Base-by-base conservation (phyloP, 1,140 invertebrate genomes). In the Hestina assimilis region DNA sequence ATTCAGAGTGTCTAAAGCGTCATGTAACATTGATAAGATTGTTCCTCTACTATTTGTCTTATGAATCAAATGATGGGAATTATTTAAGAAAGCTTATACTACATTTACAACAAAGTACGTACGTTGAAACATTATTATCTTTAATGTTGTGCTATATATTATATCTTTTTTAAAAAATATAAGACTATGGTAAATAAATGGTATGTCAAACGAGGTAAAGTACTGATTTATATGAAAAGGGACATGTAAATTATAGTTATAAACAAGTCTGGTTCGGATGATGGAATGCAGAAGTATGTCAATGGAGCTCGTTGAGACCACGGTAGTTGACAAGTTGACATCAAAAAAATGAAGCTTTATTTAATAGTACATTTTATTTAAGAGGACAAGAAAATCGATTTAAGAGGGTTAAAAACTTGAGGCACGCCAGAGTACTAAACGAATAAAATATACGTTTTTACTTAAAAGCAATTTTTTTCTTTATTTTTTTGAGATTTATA, bases 21-120 rank as follows among this genome's bases (percentile, higher is more conserved):
- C 38, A 29, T 20, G 40, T 47, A 33, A 50, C 38, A 35, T 24
- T 58, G 29, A 42, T 58, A 58, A 58, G 40, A 50, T 38, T 51
- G 47, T 26, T 58, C 19, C 21, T 23, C 40, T 23, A 53, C 19
- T 23, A 35, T 48, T 24, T 21, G 29, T 48, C 29, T 38, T 46
- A 12, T 31, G n/a, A 17, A 38, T 38, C 33, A 20, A 38, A 38
- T 19, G 33, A 38, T 38, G 8, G 15, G 2, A 38, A 8, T 38
- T 8, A 38, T 14, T 38, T 19, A 38, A 38, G 33, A 38, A 38
- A 9, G 33, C n/a, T n/a, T 9, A 28, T 38, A 38, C 11, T 9
- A 19, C 19, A n/a, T 38, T 31, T 5, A 5, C 4, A n/a, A 4
- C 12, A 28, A 7, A n/a, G n/a, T 28, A 9, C 4, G 0, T 2